Evolutionary conservation across 1,140 invertebrate genomes (phyloP).

Genomic region (Helicoverpa armigera): DNA sequence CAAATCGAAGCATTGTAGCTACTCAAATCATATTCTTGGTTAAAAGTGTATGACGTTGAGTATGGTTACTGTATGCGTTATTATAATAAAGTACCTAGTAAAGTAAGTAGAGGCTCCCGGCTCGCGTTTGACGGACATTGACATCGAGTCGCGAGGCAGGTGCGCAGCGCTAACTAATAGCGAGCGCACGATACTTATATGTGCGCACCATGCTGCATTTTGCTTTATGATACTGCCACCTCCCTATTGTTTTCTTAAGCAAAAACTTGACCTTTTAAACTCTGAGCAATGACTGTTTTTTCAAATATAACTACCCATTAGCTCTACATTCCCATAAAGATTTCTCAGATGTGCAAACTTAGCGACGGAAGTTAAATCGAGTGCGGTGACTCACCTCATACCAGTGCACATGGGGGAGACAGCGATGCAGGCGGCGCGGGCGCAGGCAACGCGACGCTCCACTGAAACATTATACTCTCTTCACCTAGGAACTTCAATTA

Average conservation of each 20-base stretch:
- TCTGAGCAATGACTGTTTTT: too few species aligned
- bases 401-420: slow-evolving; percentile 79
- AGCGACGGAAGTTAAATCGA: slow-evolving; percentile 65
- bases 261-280: too few species aligned
- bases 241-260: too few species aligned
- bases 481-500: slow-evolving; percentile 15
- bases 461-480: slow-evolving; percentile 64
- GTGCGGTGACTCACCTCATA: slow-evolving; percentile 81
- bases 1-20: not conserved
- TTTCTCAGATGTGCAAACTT: not conserved
- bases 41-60: not conserved
- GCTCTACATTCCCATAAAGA: not conserved
- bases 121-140: slow-evolving; percentile 81
- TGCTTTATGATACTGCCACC: not conserved
- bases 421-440: slow-evolving; percentile 56
- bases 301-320: too few species aligned
- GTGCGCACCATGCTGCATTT: slow-evolving; percentile 24
- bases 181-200: slow-evolving; percentile 61
- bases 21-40: not conserved
- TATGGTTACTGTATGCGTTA: not conserved
- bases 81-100: slow-evolving; percentile 50
- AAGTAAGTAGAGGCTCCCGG: slow-evolving; percentile 62
- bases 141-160: slow-evolving; percentile 75
- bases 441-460: slow-evolving; percentile 70
- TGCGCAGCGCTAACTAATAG: slow-evolving; percentile 72